Conservation (phyloP, 2,797 vertebrate genomes). For the Characodon lateralis region DNA sequence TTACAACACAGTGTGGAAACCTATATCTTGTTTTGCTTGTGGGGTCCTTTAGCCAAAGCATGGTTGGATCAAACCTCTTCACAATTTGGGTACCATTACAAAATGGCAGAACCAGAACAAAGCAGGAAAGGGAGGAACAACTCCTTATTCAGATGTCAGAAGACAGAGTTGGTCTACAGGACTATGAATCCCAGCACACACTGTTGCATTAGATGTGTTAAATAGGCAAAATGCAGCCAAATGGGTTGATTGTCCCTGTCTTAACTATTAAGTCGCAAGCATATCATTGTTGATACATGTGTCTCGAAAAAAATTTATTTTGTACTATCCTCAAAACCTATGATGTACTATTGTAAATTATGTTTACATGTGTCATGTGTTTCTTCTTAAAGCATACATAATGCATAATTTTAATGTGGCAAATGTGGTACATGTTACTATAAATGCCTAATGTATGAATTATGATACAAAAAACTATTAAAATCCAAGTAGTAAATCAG, state of each 20-base stretch:
- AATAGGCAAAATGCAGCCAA: slow-evolving; percentile 30
- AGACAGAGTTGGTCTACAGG: slow-evolving; percentile 38
- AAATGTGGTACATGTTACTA: neutral
- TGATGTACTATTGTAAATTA: neutral
- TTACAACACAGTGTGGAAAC: slow-evolving; percentile 29
- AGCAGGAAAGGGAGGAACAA: neutral
- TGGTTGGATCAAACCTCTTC: slow-evolving; percentile 14
- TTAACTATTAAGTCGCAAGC: neutral
- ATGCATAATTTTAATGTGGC: neutral
- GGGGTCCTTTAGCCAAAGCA: neutral
- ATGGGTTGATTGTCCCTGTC: neutral
- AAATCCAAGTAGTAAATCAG: neutral
- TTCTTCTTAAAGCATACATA: neutral
- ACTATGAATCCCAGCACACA: slow-evolving; percentile 37
- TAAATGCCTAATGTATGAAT: neutral
- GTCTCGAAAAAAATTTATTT: neutral
- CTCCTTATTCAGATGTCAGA: slow-evolving; percentile 2
- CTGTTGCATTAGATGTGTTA: slow-evolving; percentile 36
- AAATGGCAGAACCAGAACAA: slow-evolving; percentile 49
- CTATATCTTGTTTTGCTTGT: slow-evolving; percentile 25
- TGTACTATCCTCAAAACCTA: neutral
- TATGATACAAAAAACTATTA: neutral
- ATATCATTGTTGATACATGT: neutral
- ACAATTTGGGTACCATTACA: slow-evolving; percentile 22
- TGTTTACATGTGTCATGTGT: neutral